Evolutionary conservation across 2,797 vertebrate genomes (phyloP).

Genomic region (Catostomus latipinnis): DNA sequence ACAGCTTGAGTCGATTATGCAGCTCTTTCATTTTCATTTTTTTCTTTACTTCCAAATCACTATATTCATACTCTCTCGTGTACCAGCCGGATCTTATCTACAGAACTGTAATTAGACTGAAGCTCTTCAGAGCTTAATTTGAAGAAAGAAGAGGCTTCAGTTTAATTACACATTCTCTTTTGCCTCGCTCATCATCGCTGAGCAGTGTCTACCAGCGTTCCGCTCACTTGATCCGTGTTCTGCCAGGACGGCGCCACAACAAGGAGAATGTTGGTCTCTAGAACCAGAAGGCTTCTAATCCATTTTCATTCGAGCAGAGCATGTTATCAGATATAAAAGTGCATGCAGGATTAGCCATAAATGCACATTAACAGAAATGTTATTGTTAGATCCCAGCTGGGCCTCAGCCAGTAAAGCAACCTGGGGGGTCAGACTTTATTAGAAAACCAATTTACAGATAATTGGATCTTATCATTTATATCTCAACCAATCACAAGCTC

Average conservation of each 20-base stretch:
- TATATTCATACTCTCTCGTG: background rate
- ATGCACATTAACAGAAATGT: slow-evolving; percentile 62
- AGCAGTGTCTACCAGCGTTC: slow-evolving; percentile 30
- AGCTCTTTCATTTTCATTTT: background rate
- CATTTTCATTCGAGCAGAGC: slow-evolving; percentile 17
- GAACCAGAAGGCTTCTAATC: slow-evolving; percentile 40
- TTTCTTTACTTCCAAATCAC: background rate
- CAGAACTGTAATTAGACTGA: slow-evolving; percentile 2
- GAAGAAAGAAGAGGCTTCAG: slow-evolving; percentile 26
- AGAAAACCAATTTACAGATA: background rate
- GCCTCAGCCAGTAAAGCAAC: slow-evolving; percentile 39
- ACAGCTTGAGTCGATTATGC: background rate
- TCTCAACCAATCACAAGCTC: too few species aligned
- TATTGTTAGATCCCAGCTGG: slow-evolving; percentile 31
- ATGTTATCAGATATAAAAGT: slow-evolving; percentile 68
- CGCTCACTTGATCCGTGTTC: slow-evolving; percentile 21
- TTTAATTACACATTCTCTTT: slow-evolving; percentile 33
- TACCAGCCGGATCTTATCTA: slow-evolving; percentile 6
- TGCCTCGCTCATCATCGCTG: slow-evolving; percentile 14
- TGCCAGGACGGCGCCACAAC: slow-evolving; percentile 26
- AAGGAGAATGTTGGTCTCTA: slow-evolving; percentile 9
- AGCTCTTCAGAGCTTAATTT: slow-evolving; percentile 20
- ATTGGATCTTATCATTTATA: too few species aligned
- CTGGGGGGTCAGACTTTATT: slow-evolving; percentile 1
- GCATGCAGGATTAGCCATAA: slow-evolving; percentile 60